These are phyloP conservation scores for Paradoxurus hermaphroditus DNA, from an alignment of 2,113 vertebrate genomes.

Conservation along the genomic window DNA sequence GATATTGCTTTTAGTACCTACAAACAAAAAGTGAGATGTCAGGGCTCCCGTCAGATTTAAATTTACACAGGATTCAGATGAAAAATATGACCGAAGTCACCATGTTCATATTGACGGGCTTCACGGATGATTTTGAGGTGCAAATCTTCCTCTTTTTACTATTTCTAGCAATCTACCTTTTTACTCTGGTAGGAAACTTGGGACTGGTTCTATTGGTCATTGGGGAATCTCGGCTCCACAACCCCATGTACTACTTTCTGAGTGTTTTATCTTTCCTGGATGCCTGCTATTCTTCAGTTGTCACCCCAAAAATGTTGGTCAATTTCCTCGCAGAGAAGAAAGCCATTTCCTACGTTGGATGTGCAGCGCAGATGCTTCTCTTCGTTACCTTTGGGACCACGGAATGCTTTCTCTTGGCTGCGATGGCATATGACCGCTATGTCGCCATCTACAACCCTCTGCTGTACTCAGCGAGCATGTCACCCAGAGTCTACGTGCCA, in stretches of 20 bases:
- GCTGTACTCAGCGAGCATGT: no score
- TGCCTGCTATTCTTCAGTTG: no score
- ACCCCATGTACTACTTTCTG: constrained; percentile 46
- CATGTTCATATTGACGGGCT: constrained; percentile 22
- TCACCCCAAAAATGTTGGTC: background rate
- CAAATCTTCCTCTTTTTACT: constrained; percentile 31
- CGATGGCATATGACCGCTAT: no score
- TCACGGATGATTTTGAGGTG: background rate
- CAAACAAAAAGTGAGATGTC: background rate
- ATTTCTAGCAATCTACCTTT: constrained; percentile 43
- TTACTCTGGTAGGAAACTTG: constrained; percentile 45
- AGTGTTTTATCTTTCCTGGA: background rate
- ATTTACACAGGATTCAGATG: background rate
- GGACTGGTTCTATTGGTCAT: background rate
- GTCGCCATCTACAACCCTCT: no score
- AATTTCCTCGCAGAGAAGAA: background rate
- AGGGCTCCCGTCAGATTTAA: background rate
- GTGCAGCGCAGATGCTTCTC: no score
- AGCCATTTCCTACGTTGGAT: no score
- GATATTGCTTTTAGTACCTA: background rate
- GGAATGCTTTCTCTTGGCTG: no score
- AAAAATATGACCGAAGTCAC: background rate
- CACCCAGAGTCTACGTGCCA: no score
- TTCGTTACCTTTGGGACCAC: no score
- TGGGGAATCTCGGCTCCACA: background rate